These are phyloP conservation scores for Catocala sponsa DNA, from an alignment of 2,888 invertebrate species.

Conservation along the genomic window DNA sequence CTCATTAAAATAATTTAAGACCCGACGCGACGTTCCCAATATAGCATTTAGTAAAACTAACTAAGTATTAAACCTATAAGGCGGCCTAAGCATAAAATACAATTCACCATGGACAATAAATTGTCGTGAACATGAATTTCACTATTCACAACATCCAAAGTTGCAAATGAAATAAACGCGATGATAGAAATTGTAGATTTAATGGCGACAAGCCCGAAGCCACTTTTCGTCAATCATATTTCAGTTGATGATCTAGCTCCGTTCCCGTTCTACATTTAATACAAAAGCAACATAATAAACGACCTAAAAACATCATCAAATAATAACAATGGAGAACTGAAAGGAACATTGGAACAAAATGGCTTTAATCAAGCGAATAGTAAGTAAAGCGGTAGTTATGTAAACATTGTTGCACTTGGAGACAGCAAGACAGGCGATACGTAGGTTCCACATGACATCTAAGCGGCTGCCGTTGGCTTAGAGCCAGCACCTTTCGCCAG, in stretches of 20 bases:
- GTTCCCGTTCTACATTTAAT: constrained; percentile 27
- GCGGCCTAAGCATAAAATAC: too few species aligned
- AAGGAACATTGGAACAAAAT: background rate
- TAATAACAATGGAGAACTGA: constrained; percentile 10
- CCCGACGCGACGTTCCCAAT: too few species aligned
- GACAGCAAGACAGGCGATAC: constrained; percentile 42
- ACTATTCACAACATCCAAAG: too few species aligned
- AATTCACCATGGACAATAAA: too few species aligned
- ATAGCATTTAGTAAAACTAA: background rate
- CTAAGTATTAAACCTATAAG: too few species aligned
- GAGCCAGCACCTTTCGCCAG: constrained; percentile 74
- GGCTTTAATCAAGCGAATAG: constrained; percentile 11
- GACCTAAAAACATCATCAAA: constrained; percentile 13
- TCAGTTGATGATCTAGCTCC: constrained; percentile 27
- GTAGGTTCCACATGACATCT: constrained; percentile 43
- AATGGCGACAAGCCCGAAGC: constrained; percentile 8
- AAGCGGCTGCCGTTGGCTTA: constrained; percentile 55
- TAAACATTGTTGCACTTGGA: constrained; percentile 55
- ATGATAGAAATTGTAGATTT: background rate
- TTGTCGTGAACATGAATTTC: too few species aligned
- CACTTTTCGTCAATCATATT: constrained; percentile 29
- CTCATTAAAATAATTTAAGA: constrained; percentile 10
- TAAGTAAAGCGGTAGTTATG: constrained; percentile 31
- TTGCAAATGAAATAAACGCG: too few species aligned
- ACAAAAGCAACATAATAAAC: constrained; percentile 20